Evolutionary conservation across 1,140 invertebrate species (phyloP).

Genomic region (Musca vetustissima): DNA sequence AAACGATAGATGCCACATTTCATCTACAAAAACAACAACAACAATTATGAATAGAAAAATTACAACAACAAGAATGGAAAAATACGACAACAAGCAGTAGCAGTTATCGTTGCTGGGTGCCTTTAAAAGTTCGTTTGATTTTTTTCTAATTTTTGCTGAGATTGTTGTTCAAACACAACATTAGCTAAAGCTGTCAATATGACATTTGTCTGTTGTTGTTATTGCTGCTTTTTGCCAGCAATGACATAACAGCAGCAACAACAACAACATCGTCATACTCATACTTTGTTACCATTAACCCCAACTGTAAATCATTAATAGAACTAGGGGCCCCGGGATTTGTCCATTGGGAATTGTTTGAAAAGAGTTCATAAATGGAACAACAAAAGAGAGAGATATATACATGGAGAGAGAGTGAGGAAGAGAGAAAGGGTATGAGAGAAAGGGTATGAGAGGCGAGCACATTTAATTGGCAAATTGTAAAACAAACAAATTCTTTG

Average conservation of each 20-base stretch:
- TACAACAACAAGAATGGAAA: background rate
- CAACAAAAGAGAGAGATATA: too few species aligned
- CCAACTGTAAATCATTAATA: slow-evolving; percentile 8
- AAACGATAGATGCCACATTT: too few species aligned
- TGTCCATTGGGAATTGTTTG: too few species aligned
- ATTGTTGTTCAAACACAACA: background rate
- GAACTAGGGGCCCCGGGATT: background rate
- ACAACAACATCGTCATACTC: background rate
- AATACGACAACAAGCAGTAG: background rate
- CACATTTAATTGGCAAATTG: too few species aligned
- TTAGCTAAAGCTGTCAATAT: slow-evolving; percentile 17
- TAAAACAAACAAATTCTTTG: too few species aligned
- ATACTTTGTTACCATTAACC: slow-evolving; percentile 6
- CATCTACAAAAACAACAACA: background rate
- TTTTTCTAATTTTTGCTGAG: background rate
- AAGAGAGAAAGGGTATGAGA: too few species aligned
- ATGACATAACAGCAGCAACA: background rate
- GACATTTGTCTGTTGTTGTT: slow-evolving; percentile 13
- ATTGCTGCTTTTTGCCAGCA: background rate
- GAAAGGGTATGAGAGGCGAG: too few species aligned
- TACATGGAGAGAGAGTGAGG: too few species aligned
- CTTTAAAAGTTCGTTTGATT: background rate
- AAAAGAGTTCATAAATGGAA: too few species aligned
- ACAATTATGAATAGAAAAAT: background rate
- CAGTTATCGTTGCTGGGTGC: background rate